Percentiles rank a stretch among this genome's conserved stretches.
Conservation (phyloP, 2,888 invertebrate genomes). For the Netelia inedita region DNA sequence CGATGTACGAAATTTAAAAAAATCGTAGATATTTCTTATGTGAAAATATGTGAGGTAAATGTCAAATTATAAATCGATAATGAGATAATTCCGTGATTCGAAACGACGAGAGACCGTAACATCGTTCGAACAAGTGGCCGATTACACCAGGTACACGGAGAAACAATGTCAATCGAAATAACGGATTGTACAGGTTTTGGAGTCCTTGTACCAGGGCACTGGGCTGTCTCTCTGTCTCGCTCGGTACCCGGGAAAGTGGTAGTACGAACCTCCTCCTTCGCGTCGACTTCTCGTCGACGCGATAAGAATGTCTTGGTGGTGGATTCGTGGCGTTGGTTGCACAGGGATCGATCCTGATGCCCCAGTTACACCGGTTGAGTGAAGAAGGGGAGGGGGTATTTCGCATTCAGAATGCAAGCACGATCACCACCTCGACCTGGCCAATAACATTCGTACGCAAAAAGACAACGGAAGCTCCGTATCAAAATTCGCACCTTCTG, state of each 20-base stretch:
- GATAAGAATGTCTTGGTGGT: constrained; percentile 66
- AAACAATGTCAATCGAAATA: not conserved
- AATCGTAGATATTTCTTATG: too few species aligned
- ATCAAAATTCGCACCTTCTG: too few species aligned
- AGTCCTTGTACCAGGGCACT: constrained; percentile 14
- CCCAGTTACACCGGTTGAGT: constrained; percentile 79
- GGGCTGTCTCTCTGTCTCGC: not conserved
- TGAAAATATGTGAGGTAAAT: too few species aligned
- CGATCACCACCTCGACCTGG: constrained; percentile 12
- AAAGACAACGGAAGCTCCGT: too few species aligned
- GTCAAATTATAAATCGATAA: too few species aligned
- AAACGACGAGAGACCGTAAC: too few species aligned
- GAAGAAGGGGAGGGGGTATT: constrained; percentile 56
- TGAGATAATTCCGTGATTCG: too few species aligned
- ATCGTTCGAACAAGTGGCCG: too few species aligned
- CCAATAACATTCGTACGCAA: not conserved
- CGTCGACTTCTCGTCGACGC: constrained; percentile 13
- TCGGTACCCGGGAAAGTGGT: not conserved
- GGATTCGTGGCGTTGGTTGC: constrained; percentile 62
- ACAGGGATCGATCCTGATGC: constrained; percentile 82
- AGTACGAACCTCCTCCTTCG: constrained; percentile 51
- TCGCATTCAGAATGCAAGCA: constrained; percentile 24
- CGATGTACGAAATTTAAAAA: too few species aligned
- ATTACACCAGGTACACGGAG: not conserved
- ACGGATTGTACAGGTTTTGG: not conserved